phyloP scores from a whole-genome alignment of 2,113 vertebrate genomes.

The Holacanthus passer region DNA sequence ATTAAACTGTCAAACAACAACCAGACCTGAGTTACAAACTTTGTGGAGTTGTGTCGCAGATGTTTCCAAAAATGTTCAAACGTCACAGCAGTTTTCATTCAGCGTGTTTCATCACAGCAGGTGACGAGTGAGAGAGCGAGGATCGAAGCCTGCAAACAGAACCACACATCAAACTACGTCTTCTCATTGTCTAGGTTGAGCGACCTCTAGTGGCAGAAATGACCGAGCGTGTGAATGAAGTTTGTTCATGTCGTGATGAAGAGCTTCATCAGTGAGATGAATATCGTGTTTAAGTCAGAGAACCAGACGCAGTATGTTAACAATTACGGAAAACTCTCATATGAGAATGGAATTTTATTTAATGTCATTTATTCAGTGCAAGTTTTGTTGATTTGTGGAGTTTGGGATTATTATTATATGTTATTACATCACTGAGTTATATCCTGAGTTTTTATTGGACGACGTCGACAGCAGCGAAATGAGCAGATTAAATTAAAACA shows the following conservation, averaged over 20 bases:
- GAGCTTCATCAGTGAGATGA: background rate
- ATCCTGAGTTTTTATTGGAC: slow-evolving; percentile 32
- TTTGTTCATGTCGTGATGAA: background rate
- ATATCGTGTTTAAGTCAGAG: slow-evolving; percentile 15
- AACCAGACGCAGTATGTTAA: slow-evolving; percentile 14
- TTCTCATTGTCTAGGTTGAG: too few species aligned
- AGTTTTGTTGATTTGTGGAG: slow-evolving; percentile 24
- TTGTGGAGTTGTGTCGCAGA: too few species aligned
- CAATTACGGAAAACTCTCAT: slow-evolving; percentile 8
- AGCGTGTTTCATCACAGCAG: too few species aligned
- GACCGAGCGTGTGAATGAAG: slow-evolving; percentile 3
- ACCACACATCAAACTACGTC: too few species aligned
- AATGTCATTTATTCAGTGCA: slow-evolving; percentile 15
- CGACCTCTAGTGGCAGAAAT: too few species aligned
- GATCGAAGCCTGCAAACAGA: too few species aligned
- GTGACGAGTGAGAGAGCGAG: too few species aligned
- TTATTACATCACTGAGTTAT: slow-evolving; percentile 19
- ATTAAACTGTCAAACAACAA: too few species aligned
- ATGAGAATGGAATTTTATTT: slow-evolving; percentile 9
- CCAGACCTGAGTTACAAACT: too few species aligned
- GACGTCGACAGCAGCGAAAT: slow-evolving; percentile 11
- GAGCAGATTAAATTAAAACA: slow-evolving; percentile 30
- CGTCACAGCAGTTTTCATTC: too few species aligned
- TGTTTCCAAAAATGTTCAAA: too few species aligned
- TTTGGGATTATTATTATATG: too few species aligned